Conservation (phyloP, 1,140 invertebrate genomes). For the Trichonephila clavipes region DNA sequence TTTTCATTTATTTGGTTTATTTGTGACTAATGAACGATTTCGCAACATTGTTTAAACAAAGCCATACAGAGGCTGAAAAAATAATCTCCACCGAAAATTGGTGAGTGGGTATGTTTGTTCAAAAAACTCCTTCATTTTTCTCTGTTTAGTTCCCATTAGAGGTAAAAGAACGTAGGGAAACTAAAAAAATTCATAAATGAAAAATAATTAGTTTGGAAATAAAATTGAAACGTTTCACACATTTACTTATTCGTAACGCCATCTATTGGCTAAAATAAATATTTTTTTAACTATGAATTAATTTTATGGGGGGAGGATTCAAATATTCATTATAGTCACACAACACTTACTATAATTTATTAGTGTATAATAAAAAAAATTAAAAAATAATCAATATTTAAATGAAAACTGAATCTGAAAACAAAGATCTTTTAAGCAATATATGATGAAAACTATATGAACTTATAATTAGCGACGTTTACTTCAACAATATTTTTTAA, state of each 20-base stretch:
- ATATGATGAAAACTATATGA: too few relatives aligned
- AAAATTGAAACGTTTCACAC: not conserved
- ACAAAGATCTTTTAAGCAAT: too few relatives aligned
- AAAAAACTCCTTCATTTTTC: not conserved
- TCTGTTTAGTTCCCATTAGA: not conserved
- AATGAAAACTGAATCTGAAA: too few relatives aligned
- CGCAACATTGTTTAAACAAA: not conserved
- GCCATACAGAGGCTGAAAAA: not conserved
- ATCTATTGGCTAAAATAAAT: not conserved
- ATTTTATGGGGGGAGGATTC: too few relatives aligned
- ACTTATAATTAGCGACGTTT: too few relatives aligned
- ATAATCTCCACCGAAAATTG: not conserved
- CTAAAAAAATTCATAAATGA: not conserved
- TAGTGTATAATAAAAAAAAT: too few relatives aligned
- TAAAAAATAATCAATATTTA: too few relatives aligned
- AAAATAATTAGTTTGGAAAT: too few relatives aligned
- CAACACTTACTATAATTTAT: too few relatives aligned
- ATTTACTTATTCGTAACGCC: not conserved
- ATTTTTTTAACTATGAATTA: too few relatives aligned
- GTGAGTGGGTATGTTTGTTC: not conserved
- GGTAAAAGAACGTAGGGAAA: not conserved
- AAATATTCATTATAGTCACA: too few relatives aligned
- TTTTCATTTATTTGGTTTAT: not conserved
- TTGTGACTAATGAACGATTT: not conserved
- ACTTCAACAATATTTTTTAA: too few relatives aligned